Evolutionary conservation across 2,888 invertebrate genomes (phyloP), one percentile per base, ranked within the genome.

Genomic region (Amblyjoppa proteus): DNA sequence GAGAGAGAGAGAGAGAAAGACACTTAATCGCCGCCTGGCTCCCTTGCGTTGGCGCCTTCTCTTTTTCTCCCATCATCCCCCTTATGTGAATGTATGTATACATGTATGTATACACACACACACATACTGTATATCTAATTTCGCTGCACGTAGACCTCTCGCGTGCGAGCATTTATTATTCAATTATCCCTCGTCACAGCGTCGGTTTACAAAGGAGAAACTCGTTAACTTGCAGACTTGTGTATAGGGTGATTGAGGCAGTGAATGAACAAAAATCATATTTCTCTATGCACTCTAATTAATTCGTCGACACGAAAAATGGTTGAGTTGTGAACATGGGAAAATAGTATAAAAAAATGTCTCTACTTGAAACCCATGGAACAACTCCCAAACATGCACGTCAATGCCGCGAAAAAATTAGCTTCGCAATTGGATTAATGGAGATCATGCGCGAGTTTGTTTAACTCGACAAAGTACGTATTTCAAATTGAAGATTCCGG

Each of bases 131-230:
- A 81, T 16, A 51, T 20, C 53, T 70, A 53, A 20, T 31, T 68
- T 71, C 49, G 61, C 45, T 69, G 49, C 31, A 78, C 34, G 71
- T 31, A 41, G 56, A 77, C 51, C 71, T 82, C 56, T 81, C 80
- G 84, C 77, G 84, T 84, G 86, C 80, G 25, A 84, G 77, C 86
- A 87, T 87, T 87, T 86, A 87, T 86, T 87, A 86, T 87, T 87
- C 87, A 87, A 87, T 87, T 87, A 87, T 84, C 86, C 84, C 80
- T 86, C 86, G 84, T 86, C 87, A 85, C 85, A 70, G 74, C 83
- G 78, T 71, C 61, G 81, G 83, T 83, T 85, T 84, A 86, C 86
- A 87, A 85, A 85, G 85, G 83, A 83, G 83, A 80, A 85, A 85
- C 80, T 85, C 79, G 71, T 86, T 82, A 81, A 82, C 61, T 41